Evolutionary conservation across 2,888 invertebrate genomes (phyloP), one percentile per base, ranked within the genome.

Genomic region (Monoplex corrugatus): DNA sequence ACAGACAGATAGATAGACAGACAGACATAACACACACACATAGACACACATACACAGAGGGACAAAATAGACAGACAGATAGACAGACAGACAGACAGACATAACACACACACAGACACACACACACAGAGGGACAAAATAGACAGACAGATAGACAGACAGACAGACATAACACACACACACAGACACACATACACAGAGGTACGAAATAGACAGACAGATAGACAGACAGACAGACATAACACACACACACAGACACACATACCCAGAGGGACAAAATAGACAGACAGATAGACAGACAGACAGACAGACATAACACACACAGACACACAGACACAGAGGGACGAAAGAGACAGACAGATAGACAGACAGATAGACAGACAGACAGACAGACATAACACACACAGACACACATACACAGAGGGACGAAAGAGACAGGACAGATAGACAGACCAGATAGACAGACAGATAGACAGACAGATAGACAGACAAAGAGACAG

Each of bases 151-250:
- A 72, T 32, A n/a, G n/a, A 72, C 32, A n/a, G n/a, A 43, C 75
- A n/a, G 16, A 75, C 35, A 32, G 40, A 80, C 80, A 40, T 40
- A 80, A n/a, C 80, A 80, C 35, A 19, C 80, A 80, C 80, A 80
- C 80, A 80, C 80, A 80, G 40, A 80, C 28, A 80, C 40, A 80
- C 80, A 13, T 40, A 72, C 72, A 72, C 13, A 19, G n/a, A 72
- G 2, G 28, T 10, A 2, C 72, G n/a, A 28, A 16, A 57, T 28
- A 57, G n/a, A n/a, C 57, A 57, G n/a, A n/a, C n/a, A n/a, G n/a
- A n/a, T n/a, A n/a, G n/a, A n/a, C n/a, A n/a, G n/a, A n/a, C n/a
- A n/a, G n/a, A n/a, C n/a, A n/a, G n/a, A n/a, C n/a, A n/a, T n/a
- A n/a, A 19, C 50, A 19, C 50, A 19, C 50, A 19, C 50, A 50